phyloP scores from a whole-genome alignment of 2,888 invertebrate species.

The Caprella mutica region DNA sequence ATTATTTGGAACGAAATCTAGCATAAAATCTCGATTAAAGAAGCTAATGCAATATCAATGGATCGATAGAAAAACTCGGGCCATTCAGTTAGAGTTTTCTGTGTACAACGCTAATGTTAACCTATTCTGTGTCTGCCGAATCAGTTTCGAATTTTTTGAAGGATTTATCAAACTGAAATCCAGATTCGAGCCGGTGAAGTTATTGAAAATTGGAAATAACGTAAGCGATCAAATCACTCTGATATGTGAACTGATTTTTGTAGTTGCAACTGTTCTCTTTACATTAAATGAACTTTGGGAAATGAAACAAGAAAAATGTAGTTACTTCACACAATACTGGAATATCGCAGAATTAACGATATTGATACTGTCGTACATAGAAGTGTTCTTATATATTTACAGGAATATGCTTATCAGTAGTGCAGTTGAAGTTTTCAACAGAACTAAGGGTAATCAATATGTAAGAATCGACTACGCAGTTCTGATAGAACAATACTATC shows the following conservation, averaged over 20 bases:
- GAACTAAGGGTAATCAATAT: conserved; percentile 31
- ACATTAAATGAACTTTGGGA: conserved; percentile 34
- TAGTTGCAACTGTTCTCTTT: conserved; percentile 42
- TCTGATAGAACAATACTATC: conserved; percentile 43
- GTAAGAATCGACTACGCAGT: conserved; percentile 41
- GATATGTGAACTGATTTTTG: conserved; percentile 41
- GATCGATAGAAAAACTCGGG: conserved; percentile 45
- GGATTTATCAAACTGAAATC: conserved; percentile 34
- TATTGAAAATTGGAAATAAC: conserved; percentile 10
- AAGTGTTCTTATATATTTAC: conserved; percentile 21
- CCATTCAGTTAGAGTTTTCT: conserved; percentile 46
- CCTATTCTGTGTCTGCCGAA: conserved; percentile 35
- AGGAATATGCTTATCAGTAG: conserved; percentile 10
- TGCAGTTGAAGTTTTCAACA: conserved; percentile 14
- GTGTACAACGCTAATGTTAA: conserved; percentile 44
- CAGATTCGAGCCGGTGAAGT: conserved; percentile 31
- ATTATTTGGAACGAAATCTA: conserved; percentile 36
- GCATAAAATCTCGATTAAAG: conserved; percentile 38
- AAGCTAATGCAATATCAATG: conserved; percentile 41
- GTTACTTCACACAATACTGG: conserved; percentile 25
- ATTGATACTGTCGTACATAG: conserved; percentile 15
- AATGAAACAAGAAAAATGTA: conserved; percentile 19
- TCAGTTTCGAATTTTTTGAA: conserved; percentile 33
- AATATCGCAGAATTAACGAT: conserved; percentile 27
- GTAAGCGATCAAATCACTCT: conserved; percentile 40